Evolutionary conservation across 2,113 vertebrate genomes (phyloP).

Genomic region (Cheirogaleus medius): DNA sequence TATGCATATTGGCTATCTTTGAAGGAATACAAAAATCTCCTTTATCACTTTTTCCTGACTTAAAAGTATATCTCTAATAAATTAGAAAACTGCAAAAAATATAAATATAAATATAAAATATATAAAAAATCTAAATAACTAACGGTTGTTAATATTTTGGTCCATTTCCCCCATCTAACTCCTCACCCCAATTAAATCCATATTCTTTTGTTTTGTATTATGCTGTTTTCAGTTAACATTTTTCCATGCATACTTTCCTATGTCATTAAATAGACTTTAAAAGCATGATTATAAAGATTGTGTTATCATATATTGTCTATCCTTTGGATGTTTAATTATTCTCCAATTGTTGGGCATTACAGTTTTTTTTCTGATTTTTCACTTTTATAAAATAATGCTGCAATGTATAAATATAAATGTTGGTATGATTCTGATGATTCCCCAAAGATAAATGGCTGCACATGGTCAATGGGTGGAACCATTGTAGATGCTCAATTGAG

Average conservation of each 20-base stretch:
- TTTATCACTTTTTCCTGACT: conserved; percentile 43
- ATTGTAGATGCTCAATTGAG: neutral
- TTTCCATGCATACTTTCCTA: neutral
- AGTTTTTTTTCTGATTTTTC: neutral
- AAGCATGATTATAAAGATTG: neutral
- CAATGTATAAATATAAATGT: neutral
- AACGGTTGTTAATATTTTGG: neutral
- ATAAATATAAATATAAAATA: conserved; percentile 23
- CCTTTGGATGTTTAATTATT: conserved; percentile 2
- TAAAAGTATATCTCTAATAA: conserved; percentile 53
- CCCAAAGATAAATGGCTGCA: neutral
- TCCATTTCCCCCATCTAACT: neutral
- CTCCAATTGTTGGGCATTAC: neutral
- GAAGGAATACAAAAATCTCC: conserved; percentile 23
- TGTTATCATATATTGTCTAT: neutral
- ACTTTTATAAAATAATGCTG: neutral
- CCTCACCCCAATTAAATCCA: neutral
- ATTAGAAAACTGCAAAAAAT: conserved; percentile 30
- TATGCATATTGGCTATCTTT: conserved; percentile 6
- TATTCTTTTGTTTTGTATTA: neutral
- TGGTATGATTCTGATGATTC: neutral
- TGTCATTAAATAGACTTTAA: conserved; percentile 19
- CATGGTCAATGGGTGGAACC: neutral
- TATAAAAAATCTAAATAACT: conserved; percentile 21
- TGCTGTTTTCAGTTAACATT: neutral